Evolutionary conservation across 2,888 invertebrate genomes (phyloP), one percentile per base, ranked within the genome.

Genomic region (Coenonympha glycerion): DNA sequence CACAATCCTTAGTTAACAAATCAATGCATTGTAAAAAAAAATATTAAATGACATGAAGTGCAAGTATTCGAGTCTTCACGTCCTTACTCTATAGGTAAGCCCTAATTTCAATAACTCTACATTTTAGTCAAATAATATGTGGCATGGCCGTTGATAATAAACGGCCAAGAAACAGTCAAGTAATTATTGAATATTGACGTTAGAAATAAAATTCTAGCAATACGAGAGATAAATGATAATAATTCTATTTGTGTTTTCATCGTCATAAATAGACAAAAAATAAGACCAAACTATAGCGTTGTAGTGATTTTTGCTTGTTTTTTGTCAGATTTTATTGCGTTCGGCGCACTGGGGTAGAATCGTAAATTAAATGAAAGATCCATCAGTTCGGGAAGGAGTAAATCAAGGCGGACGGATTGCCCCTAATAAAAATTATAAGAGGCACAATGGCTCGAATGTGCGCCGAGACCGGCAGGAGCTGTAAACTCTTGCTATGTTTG

Each of bases 381-480:
- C 84, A 81, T 86, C 85, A 85, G 81, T 84, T 85, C 79, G 85
- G 86, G 85, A 86, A 85, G 84, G 69, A 83, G 86, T 86, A 87
- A 87, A 87, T 87, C 87, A 87, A 85, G 80, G 62, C 76, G 73
- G 86, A 85, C 83, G 86, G 82, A 87, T 87, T 86, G 87, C 85
- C 85, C 81, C 82, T 79, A 85, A 86, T 87, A 86, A 87, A 87
- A 87, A 87, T 86, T 87, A 87, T 87, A 87, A 86, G 82, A 84
- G 79, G 83, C 85, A 86, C 86, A 87, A 87, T 86, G 78, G 76
- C 65, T 76, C 76, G 77, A 79, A 80, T 83, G 82, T 81, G 83
- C 78, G 76, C 69, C 77, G 77, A 68, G 78, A 75, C 76, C 78
- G 84, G 73, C 84, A 79, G 84, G 78, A 80, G 86, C 77, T 76